Conservation (phyloP, 2,797 vertebrate genomes). For the Crenichthys baileyi region DNA sequence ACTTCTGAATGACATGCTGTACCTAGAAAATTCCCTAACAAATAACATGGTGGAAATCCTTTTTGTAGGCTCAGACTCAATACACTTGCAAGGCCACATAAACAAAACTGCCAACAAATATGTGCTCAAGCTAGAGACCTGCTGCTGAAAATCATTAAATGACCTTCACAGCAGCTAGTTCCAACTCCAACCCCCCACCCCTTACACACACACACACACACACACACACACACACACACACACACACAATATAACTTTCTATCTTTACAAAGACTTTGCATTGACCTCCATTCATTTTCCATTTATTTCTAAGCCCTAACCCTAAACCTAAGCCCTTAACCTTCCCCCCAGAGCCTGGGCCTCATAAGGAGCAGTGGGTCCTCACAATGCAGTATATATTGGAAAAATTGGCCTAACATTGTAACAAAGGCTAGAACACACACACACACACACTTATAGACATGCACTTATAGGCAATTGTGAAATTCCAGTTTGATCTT, state of each 20-base stretch:
- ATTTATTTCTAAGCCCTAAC: too few relatives aligned
- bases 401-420: too few relatives aligned
- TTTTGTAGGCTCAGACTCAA: neutral
- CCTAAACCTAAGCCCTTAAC: too few relatives aligned
- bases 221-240: slow-evolving; percentile 14
- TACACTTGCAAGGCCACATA: neutral
- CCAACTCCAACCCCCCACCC: slow-evolving; percentile 10
- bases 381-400: too few relatives aligned
- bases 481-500: neutral
- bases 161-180: slow-evolving; percentile 56
- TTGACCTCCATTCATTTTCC: too few relatives aligned
- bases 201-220: slow-evolving; percentile 10
- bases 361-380: too few relatives aligned
- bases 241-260: too few relatives aligned
- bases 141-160: slow-evolving; percentile 51
- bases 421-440: too few relatives aligned
- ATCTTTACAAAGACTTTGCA: too few relatives aligned
- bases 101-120: neutral
- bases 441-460: too few relatives aligned
- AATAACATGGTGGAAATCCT: neutral
- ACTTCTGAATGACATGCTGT: neutral
- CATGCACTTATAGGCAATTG: neutral
- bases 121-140: slow-evolving; percentile 31
- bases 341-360: too few relatives aligned
- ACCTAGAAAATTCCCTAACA: neutral